These are phyloP conservation scores for Penaeus chinensis DNA, from an alignment of 1,140 invertebrate genomes.

Conservation along the genomic window DNA sequence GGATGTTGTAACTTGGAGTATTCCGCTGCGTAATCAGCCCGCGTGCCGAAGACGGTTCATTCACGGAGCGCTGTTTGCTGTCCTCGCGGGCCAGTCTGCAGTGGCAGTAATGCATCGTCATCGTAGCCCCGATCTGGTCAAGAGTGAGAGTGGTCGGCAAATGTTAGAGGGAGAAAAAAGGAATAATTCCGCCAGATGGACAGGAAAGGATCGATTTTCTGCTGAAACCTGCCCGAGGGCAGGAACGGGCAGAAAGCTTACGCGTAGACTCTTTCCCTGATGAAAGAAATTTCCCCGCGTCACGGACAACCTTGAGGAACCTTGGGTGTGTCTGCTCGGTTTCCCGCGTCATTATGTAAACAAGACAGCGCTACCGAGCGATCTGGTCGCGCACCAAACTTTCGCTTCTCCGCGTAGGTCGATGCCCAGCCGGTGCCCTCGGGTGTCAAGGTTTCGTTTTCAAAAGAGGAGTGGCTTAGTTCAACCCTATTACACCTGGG, in stretches of 20 bases:
- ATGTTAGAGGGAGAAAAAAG: no score
- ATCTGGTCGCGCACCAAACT: background rate
- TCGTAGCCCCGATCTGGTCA: no score
- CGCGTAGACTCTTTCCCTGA: background rate
- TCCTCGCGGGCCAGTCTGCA: no score
- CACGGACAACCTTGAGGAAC: constrained; percentile 21
- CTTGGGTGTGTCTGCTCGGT: background rate
- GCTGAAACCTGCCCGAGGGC: background rate
- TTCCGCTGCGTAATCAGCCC: no score
- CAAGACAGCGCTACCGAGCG: background rate
- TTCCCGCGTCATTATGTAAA: constrained; percentile 6
- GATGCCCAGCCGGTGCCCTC: background rate
- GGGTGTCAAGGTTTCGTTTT: background rate
- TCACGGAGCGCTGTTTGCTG: no score
- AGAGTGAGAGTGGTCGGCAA: no score
- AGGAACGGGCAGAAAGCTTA: background rate
- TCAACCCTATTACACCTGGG: background rate
- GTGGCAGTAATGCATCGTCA: no score
- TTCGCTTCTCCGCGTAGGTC: background rate
- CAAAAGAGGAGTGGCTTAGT: background rate
- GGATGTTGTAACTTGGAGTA: no score
- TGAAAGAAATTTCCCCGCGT: constrained; percentile 15
- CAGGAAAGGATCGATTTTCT: background rate
- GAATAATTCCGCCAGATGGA: no score
- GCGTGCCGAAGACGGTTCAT: no score